These are phyloP conservation scores for Rostratula benghalensis DNA, from an alignment of 2,113 vertebrate genomes.

Conservation along the genomic window DNA sequence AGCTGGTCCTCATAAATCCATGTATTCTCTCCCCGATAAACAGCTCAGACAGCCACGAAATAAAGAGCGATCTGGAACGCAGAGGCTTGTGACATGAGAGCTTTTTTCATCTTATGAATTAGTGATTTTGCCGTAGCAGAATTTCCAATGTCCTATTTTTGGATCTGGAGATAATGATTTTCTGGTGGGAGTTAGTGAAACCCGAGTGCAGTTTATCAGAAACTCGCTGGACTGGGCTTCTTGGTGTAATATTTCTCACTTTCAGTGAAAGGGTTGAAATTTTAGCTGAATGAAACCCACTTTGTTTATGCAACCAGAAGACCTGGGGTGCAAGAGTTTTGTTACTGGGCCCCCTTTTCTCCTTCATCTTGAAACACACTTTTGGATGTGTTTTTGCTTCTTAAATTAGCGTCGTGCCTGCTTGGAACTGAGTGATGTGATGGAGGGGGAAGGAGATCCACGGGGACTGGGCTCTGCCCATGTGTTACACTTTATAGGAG, in stretches of 20 bases:
- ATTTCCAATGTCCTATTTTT: constrained; percentile 40
- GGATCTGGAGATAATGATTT: constrained; percentile 31
- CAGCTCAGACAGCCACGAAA: neutral
- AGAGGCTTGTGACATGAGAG: neutral
- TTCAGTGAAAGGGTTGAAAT: neutral
- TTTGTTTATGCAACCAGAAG: neutral
- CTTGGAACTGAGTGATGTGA: neutral
- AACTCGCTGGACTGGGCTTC: neutral
- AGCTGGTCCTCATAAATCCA: neutral
- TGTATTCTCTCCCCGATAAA: neutral
- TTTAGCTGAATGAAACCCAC: neutral
- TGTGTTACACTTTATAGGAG: neutral
- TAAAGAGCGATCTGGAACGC: neutral
- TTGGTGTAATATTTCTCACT: neutral
- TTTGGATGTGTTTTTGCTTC: neutral
- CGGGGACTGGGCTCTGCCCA: neutral
- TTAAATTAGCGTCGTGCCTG: neutral
- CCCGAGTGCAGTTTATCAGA: neutral
- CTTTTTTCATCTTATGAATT: neutral
- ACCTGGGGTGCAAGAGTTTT: neutral
- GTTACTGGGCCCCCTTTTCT: neutral
- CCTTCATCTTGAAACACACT: neutral
- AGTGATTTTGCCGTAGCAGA: constrained; percentile 4
- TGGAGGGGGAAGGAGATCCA: neutral
- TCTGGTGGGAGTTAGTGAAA: constrained; percentile 27